Conservation (phyloP, 2,888 invertebrate genomes). For the Rotaria socialis region DNA sequence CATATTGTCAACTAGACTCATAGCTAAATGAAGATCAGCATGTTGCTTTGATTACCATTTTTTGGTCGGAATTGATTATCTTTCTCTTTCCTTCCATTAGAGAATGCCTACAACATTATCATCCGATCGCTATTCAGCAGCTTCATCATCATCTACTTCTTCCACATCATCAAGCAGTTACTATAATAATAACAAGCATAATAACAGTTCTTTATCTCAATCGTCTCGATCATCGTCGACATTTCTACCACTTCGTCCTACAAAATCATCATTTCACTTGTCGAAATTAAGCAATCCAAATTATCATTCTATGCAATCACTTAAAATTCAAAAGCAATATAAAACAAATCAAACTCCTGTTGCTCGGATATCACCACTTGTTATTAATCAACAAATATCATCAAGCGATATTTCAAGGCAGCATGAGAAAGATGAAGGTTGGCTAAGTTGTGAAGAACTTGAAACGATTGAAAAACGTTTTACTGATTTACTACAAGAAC, state of each 20-base stretch:
- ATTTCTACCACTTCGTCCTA: background rate
- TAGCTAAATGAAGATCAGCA: background rate
- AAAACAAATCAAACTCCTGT: background rate
- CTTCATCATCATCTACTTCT: slow-evolving; percentile 1
- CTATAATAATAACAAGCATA: background rate
- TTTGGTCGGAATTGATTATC: slow-evolving; percentile 14
- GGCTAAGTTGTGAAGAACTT: slow-evolving; percentile 31
- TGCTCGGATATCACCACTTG: background rate
- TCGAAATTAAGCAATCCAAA: background rate
- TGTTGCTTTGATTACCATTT: slow-evolving; percentile 3
- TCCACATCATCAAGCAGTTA: slow-evolving; percentile 5
- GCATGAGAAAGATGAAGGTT: background rate
- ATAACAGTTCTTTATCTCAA: background rate
- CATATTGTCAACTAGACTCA: background rate
- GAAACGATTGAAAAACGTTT: slow-evolving; percentile 36
- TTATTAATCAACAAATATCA: background rate
- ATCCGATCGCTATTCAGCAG: slow-evolving; percentile 15
- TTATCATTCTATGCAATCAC: slow-evolving; percentile 15
- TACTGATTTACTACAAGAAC: slow-evolving; percentile 20
- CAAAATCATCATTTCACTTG: background rate
- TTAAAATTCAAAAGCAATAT: background rate
- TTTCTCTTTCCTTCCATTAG: background rate
- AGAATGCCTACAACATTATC: background rate
- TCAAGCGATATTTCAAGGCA: background rate
- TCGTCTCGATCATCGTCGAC: background rate